A percentile compares a stretch with the other conserved stretches of the same genome.
Conservation (phyloP, 2,888 invertebrate species). For the Nephrotoma flavescens region DNA sequence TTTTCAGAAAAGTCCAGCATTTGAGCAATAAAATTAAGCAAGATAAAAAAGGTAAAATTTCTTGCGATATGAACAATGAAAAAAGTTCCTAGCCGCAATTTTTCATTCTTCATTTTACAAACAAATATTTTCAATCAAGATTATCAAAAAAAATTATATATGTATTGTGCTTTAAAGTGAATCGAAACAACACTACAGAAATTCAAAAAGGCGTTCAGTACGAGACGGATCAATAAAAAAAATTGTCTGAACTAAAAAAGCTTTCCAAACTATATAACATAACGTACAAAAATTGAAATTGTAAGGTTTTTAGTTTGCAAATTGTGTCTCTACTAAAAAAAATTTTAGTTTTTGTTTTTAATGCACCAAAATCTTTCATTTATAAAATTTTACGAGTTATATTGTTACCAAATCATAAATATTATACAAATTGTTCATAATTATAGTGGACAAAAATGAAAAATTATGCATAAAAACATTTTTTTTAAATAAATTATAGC, state of each 20-base stretch:
- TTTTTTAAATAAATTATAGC: background rate
- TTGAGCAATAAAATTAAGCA: background rate
- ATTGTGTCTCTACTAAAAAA: background rate
- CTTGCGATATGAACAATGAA: background rate
- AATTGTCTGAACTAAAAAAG: background rate
- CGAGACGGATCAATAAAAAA: background rate
- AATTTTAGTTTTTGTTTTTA: background rate
- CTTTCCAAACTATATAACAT: background rate
- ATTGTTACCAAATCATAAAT: background rate
- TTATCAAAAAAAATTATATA: background rate
- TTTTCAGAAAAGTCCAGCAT: background rate
- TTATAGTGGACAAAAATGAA: background rate
- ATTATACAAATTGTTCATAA: background rate
- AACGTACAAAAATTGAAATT: background rate
- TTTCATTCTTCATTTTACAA: background rate
- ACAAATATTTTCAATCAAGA: background rate
- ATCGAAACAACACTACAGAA: background rate
- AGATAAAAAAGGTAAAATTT: background rate
- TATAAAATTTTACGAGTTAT: background rate
- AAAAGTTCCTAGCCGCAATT: background rate
- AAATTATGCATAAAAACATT: background rate
- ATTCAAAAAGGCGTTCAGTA: background rate
- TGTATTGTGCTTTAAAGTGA: background rate
- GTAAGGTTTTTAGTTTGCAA: background rate
- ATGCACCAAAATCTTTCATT: background rate